Percentiles rank a stretch among this genome's conserved stretches.
These are phyloP conservation scores for Agrochola litura DNA, from an alignment of 2,888 invertebrate species.

Conservation along the genomic window DNA sequence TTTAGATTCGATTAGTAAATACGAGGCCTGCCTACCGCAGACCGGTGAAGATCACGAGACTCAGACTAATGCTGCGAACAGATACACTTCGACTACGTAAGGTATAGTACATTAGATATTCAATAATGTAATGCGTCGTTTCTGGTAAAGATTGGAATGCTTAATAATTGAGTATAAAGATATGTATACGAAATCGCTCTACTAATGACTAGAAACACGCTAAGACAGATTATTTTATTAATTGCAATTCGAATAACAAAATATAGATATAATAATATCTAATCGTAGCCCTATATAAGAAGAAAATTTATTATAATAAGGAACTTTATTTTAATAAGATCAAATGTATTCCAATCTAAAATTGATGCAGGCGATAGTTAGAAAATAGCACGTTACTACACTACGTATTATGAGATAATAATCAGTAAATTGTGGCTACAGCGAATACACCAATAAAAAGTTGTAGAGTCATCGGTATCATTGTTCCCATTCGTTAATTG, in stretches of 20 bases:
- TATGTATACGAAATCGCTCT: slow-evolving; percentile 80
- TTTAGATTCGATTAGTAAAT: slow-evolving; percentile 65
- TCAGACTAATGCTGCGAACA: slow-evolving; percentile 47
- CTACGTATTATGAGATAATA: slow-evolving; percentile 42
- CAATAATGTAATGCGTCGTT: slow-evolving; percentile 66
- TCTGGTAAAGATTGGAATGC: slow-evolving; percentile 84
- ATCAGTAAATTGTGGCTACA: slow-evolving; percentile 53
- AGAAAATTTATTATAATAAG: slow-evolving; percentile 57
- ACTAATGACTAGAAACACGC: slow-evolving; percentile 80
- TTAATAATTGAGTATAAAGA: slow-evolving; percentile 83
- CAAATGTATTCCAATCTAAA: slow-evolving; percentile 62
- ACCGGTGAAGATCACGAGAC: slow-evolving; percentile 54
- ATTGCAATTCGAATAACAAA: slow-evolving; percentile 64
- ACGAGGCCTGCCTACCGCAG: slow-evolving; percentile 56
- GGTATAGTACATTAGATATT: slow-evolving; percentile 54
- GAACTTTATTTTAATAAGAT: slow-evolving; percentile 64
- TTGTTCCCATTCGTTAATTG: slow-evolving; percentile 86
- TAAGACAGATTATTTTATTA: slow-evolving; percentile 64
- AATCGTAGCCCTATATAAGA: slow-evolving; percentile 58
- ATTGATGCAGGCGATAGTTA: slow-evolving; percentile 58
- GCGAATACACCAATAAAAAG: slow-evolving; percentile 50
- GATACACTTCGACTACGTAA: slow-evolving; percentile 55
- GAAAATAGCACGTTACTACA: slow-evolving; percentile 60
- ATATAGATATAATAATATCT: slow-evolving; percentile 51
- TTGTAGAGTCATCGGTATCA: slow-evolving; percentile 71